These are phyloP conservation scores for Prosopocoilus inquinatus DNA, from an alignment of 2,888 invertebrate species.

Conservation along the genomic window DNA sequence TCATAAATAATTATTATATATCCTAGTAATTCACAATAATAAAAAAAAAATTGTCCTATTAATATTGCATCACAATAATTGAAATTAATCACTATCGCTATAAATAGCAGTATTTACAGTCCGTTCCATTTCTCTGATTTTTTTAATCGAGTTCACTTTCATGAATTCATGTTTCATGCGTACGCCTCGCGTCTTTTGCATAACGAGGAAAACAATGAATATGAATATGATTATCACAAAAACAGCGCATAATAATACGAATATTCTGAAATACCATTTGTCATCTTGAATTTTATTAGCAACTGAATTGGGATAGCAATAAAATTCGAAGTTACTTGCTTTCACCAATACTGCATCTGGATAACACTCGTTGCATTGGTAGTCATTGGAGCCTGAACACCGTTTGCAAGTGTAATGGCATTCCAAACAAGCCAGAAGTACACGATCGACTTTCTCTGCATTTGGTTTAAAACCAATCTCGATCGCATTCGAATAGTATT, in stretches of 20 bases:
- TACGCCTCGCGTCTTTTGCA: constrained; percentile 16
- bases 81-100: constrained; percentile 34
- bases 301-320: constrained; percentile 43
- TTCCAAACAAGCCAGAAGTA: constrained; percentile 52
- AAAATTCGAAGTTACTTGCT: constrained; percentile 41
- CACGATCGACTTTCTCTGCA: constrained; percentile 25
- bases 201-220: constrained; percentile 18
- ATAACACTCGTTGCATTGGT: constrained; percentile 67
- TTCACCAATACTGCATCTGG: constrained; percentile 61
- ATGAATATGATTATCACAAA: constrained; percentile 26
- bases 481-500: constrained; percentile 38
- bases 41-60: too few species aligned
- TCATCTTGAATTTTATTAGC: constrained; percentile 30
- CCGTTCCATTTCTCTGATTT: constrained; percentile 39
- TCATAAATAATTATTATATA: too few species aligned
- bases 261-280: constrained; percentile 40
- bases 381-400: constrained; percentile 68
- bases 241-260: constrained; percentile 33
- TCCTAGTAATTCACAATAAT: too few species aligned
- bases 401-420: constrained; percentile 76
- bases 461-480: constrained; percentile 24
- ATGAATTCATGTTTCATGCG: constrained; percentile 25
- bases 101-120: constrained; percentile 41
- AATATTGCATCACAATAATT: too few species aligned
- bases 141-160: constrained; percentile 33